phyloP scores from a whole-genome alignment of 2,888 invertebrate genomes.

The Morpho helenor region DNA sequence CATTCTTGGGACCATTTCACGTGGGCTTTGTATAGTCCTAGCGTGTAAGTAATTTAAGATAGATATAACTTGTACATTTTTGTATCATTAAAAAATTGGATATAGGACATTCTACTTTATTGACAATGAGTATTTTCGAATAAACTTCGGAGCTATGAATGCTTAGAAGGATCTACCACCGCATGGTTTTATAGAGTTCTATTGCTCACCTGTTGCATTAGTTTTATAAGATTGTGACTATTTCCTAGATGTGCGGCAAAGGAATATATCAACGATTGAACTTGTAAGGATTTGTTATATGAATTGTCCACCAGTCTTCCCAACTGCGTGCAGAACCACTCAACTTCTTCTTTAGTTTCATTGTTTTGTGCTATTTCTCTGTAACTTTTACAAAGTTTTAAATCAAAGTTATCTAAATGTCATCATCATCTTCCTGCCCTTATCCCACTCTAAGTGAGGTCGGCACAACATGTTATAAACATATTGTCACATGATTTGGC shows the following conservation, averaged over 20 bases:
- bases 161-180: not conserved
- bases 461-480: too few relatives aligned
- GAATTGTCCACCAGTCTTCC: constrained; percentile 51
- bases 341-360: constrained; percentile 35
- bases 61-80: too few relatives aligned
- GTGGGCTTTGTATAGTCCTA: too few relatives aligned
- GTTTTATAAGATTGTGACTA: constrained; percentile 25
- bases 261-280: constrained; percentile 26
- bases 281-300: constrained; percentile 32
- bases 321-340: constrained; percentile 29
- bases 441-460: too few relatives aligned
- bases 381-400: constrained; percentile 19
- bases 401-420: not conserved
- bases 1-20: too few relatives aligned
- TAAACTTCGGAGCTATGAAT: too few relatives aligned
- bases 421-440: too few relatives aligned
- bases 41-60: too few relatives aligned
- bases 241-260: constrained; percentile 23
- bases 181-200: not conserved
- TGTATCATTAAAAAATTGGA: too few relatives aligned
- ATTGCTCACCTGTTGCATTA: constrained; percentile 38
- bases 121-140: too few relatives aligned
- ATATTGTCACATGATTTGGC: too few relatives aligned
- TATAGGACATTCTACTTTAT: too few relatives aligned
- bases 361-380: constrained; percentile 26